These are phyloP conservation scores for Bufo bufo DNA, from an alignment of 2,113 vertebrate species.

Conservation along the genomic window DNA sequence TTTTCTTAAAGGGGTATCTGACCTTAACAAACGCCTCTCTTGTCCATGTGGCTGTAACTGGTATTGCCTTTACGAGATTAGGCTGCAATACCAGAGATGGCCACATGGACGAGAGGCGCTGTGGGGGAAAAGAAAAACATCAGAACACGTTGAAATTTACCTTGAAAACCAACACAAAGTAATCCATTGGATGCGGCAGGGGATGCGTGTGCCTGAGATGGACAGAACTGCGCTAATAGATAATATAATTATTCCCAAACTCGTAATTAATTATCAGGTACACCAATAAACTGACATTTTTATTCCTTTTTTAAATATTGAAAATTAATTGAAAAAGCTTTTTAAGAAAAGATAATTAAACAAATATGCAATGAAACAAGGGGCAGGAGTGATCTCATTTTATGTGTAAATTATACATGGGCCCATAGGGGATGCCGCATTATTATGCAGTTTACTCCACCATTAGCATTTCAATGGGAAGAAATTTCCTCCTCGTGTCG, in stretches of 20 bases:
- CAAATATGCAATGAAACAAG: slow-evolving; percentile 75
- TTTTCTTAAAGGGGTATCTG: too few species aligned
- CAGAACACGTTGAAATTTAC: neutral
- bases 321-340: slow-evolving; percentile 78
- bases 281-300: slow-evolving; percentile 71
- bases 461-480: slow-evolving; percentile 75
- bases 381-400: slow-evolving; percentile 75
- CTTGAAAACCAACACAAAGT: neutral
- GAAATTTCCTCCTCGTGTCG: slow-evolving; percentile 64
- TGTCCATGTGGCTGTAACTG: neutral
- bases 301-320: slow-evolving; percentile 76
- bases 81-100: neutral
- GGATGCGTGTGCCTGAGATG: slow-evolving; percentile 61
- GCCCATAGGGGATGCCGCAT: slow-evolving; percentile 72
- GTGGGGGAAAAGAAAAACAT: neutral
- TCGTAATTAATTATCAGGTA: slow-evolving; percentile 76
- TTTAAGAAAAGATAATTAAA: slow-evolving; percentile 76
- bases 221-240: slow-evolving; percentile 70
- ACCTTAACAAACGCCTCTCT: neutral
- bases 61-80: neutral
- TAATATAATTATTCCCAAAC: slow-evolving; percentile 74
- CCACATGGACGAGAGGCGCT: neutral
- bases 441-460: slow-evolving; percentile 69
- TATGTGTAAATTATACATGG: slow-evolving; percentile 78
- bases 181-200: slow-evolving; percentile 54